These are phyloP conservation scores for Laterallus jamaicensis DNA, from an alignment of 2,113 vertebrate genomes.

Conservation along the genomic window DNA sequence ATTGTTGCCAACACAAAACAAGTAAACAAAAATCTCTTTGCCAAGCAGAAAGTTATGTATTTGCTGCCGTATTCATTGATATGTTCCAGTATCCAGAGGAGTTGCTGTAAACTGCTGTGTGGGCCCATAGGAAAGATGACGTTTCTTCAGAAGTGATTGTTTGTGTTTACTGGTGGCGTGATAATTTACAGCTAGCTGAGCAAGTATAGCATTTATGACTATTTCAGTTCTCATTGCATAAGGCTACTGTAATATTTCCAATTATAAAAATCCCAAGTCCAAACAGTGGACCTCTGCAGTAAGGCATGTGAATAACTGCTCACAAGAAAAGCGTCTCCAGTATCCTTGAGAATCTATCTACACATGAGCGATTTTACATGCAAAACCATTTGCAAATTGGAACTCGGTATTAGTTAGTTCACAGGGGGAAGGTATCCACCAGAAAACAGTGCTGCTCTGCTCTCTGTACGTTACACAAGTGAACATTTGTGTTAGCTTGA, in stretches of 20 bases:
- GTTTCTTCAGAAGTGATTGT: background rate
- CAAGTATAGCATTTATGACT: background rate
- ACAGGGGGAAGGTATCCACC: background rate
- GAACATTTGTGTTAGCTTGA: background rate
- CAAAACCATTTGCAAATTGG: background rate
- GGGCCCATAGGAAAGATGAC: background rate
- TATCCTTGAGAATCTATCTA: background rate
- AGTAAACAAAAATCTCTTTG: background rate
- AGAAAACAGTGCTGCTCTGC: background rate
- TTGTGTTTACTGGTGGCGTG: background rate
- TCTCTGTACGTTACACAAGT: background rate
- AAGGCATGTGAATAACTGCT: background rate
- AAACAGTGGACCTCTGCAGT: background rate
- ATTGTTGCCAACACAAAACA: background rate
- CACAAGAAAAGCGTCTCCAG: background rate
- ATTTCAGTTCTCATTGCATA: background rate
- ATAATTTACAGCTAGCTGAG: background rate
- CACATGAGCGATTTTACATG: constrained; percentile 2
- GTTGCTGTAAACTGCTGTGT: background rate
- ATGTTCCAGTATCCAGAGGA: background rate
- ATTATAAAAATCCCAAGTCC: background rate
- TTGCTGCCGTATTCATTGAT: background rate
- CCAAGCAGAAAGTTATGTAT: background rate
- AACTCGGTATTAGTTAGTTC: background rate
- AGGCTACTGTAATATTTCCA: background rate